Conservation (phyloP, 2,113 vertebrate species). For the Dissostichus mawsoni region DNA sequence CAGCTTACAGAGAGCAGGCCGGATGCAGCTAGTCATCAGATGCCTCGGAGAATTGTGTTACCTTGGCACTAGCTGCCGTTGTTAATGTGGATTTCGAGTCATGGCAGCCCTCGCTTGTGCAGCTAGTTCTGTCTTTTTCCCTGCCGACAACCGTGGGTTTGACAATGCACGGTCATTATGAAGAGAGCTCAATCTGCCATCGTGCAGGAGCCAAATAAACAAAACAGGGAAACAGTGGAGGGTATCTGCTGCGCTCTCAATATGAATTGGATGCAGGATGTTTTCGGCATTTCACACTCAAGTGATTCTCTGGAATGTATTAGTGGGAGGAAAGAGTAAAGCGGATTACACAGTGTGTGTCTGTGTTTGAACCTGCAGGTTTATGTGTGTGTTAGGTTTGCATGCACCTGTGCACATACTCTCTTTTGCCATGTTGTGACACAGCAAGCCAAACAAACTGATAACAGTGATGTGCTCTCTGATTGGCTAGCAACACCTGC, state of each 20-base stretch:
- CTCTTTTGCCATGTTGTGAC: slow-evolving; percentile 36
- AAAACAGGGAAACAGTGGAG: slow-evolving; percentile 43
- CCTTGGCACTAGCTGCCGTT: slow-evolving; percentile 47
- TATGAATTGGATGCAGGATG: slow-evolving; percentile 66
- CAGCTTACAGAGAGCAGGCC: slow-evolving; percentile 15
- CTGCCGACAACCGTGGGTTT: slow-evolving; percentile 28
- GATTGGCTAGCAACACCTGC: slow-evolving; percentile 42
- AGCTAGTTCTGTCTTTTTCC: slow-evolving; percentile 32
- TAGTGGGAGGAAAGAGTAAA: slow-evolving; percentile 55
- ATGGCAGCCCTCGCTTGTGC: slow-evolving; percentile 36
- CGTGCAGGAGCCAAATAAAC: slow-evolving; percentile 57
- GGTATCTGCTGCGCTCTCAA: slow-evolving; percentile 53
- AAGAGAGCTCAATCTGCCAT: slow-evolving; percentile 55
- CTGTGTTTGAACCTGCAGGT: slow-evolving; percentile 24
- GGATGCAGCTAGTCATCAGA: slow-evolving; percentile 20
- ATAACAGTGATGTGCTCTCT: neutral
- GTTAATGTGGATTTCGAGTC: slow-evolving; percentile 63
- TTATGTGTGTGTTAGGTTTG: slow-evolving; percentile 9
- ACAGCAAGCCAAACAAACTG: neutral
- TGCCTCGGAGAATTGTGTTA: slow-evolving; percentile 35
- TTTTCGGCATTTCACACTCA: slow-evolving; percentile 72
- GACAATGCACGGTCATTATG: slow-evolving; percentile 63
- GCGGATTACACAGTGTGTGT: slow-evolving; percentile 59
- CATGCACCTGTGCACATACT: slow-evolving; percentile 25
- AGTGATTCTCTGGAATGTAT: slow-evolving; percentile 62